phyloP scores from a whole-genome alignment of 1,140 invertebrate genomes.

The Oryzaephilus surinamensis region DNA sequence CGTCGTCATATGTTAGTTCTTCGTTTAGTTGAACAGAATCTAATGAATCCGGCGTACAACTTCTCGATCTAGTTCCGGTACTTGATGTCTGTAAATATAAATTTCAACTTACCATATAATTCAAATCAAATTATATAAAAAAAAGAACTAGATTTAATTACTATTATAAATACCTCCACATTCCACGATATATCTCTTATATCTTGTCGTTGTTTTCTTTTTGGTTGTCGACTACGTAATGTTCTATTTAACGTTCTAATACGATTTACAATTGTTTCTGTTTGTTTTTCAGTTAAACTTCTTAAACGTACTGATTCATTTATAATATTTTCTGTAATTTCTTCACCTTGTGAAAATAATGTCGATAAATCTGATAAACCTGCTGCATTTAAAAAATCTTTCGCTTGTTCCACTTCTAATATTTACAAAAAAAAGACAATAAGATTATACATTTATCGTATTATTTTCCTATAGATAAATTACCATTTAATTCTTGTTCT shows the following conservation, averaged over 20 bases:
- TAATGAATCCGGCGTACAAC: conserved; percentile 77
- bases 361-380: conserved; percentile 48
- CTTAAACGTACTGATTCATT: conserved; percentile 42
- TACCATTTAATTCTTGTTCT: conserved; percentile 26
- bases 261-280: conserved; percentile 63
- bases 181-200: conserved; percentile 70
- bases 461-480: conserved; percentile 4
- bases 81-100: conserved; percentile 44
- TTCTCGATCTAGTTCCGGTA: conserved; percentile 65
- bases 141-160: not conserved
- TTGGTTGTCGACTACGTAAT: conserved; percentile 54
- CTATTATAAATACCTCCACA: conserved; percentile 48
- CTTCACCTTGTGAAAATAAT: conserved; percentile 47
- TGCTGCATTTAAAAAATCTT: conserved; percentile 37
- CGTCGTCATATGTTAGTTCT: conserved; percentile 31
- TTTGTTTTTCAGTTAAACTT: conserved; percentile 51
- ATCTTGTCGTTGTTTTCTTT: conserved; percentile 51
- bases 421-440: conserved; percentile 6
- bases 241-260: conserved; percentile 69
- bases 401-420: conserved; percentile 31
- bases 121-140: conserved; percentile 5
- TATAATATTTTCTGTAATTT: conserved; percentile 47
- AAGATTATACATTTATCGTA: conserved; percentile 5
- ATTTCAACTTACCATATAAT: conserved; percentile 1
- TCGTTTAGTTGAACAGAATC: conserved; percentile 46